phyloP scores from a whole-genome alignment of 2,113 vertebrate species.

The Heterotilapia buettikoferi region DNA sequence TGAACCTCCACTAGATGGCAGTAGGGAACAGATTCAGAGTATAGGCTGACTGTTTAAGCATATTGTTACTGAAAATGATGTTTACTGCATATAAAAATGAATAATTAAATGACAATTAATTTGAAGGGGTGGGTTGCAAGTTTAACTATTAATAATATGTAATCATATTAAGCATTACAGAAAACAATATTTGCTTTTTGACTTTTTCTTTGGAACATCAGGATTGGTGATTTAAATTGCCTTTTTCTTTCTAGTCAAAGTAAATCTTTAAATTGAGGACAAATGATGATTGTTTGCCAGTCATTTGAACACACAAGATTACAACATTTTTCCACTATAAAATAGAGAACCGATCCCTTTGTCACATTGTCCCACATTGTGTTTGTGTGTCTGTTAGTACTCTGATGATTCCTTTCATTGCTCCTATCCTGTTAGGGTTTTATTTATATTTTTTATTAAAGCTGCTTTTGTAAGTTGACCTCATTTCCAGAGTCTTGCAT shows the following conservation, averaged over 20 bases:
- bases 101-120: neutral
- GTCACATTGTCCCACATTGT: neutral
- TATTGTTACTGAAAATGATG: neutral
- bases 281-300: neutral
- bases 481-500: neutral
- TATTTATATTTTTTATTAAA: neutral
- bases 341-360: neutral
- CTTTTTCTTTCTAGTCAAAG: neutral
- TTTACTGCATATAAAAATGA: neutral
- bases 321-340: neutral
- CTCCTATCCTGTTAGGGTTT: neutral
- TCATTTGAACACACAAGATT: neutral
- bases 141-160: neutral
- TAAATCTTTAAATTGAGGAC: neutral
- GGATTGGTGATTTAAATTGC: neutral
- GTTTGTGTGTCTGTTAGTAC: neutral
- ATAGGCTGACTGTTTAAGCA: neutral
- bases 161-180: neutral
- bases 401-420: neutral
- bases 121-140: neutral
- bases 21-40: neutral
- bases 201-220: neutral
- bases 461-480: neutral
- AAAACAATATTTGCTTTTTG: neutral
- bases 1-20: conserved; percentile 14